Conservation (phyloP, 2,113 vertebrate species). For the Electrona antarctica region DNA sequence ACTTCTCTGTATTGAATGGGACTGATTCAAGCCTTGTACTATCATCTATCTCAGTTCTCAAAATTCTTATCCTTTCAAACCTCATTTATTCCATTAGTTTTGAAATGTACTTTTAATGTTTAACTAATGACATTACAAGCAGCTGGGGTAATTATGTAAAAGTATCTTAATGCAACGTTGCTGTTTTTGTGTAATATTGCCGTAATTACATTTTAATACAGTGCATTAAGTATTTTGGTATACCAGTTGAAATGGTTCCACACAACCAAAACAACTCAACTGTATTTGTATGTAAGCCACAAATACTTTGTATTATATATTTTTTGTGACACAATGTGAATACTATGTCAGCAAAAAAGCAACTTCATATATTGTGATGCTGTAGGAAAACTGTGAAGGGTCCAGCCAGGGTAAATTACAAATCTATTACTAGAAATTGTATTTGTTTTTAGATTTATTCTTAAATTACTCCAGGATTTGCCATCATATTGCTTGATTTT, state of each 20-base stretch:
- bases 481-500: constrained; percentile 40
- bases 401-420: constrained; percentile 69
- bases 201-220: constrained; percentile 47
- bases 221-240: constrained; percentile 40
- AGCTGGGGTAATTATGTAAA: constrained; percentile 51
- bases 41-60: constrained; percentile 18
- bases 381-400: constrained; percentile 58
- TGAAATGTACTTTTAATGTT: constrained; percentile 34
- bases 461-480: constrained; percentile 30
- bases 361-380: constrained; percentile 49
- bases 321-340: constrained; percentile 67
- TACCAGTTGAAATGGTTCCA: background rate
- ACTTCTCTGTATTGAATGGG: constrained; percentile 86
- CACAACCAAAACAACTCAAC: constrained; percentile 33
- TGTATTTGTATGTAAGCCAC: constrained; percentile 35
- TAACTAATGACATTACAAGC: constrained; percentile 40
- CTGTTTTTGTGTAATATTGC: constrained; percentile 56
- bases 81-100: constrained; percentile 29
- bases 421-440: constrained; percentile 47
- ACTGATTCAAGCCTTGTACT: constrained; percentile 71
- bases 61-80: constrained; percentile 29
- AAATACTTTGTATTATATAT: constrained; percentile 51
- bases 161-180: constrained; percentile 55
- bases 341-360: constrained; percentile 51
- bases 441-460: constrained; percentile 10